Percentiles rank a stretch among this genome's conserved stretches.
Evolutionary conservation across 2,888 invertebrate genomes (phyloP).

Genomic region (Patella ulyssiponensis): DNA sequence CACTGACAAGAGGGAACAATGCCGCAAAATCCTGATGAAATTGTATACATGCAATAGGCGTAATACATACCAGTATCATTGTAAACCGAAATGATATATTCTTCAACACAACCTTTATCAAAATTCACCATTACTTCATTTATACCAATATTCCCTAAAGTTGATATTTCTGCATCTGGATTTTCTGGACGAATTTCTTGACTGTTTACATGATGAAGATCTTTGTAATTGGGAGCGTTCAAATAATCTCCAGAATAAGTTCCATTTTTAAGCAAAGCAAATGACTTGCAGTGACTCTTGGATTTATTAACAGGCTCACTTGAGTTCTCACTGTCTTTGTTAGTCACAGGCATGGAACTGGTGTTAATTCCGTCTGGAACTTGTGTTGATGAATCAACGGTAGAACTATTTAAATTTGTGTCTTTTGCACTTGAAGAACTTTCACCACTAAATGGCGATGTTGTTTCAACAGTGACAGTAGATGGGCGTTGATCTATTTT

Average conservation of each 20-base stretch:
- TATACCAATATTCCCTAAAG: background rate
- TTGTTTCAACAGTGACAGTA: background rate
- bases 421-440: too few species aligned
- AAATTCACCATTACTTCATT: slow-evolving; percentile 27
- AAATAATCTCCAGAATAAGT: slow-evolving; percentile 22
- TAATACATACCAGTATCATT: slow-evolving; percentile 23
- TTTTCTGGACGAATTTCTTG: slow-evolving; percentile 2
- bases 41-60: background rate
- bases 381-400: background rate
- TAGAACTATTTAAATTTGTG: background rate
- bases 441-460: background rate
- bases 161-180: background rate
- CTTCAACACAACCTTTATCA: slow-evolving; percentile 30
- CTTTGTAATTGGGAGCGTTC: background rate
- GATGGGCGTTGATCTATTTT: background rate
- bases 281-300: slow-evolving; percentile 19
- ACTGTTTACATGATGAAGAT: slow-evolving; percentile 8
- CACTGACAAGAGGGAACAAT: background rate
- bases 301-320: background rate
- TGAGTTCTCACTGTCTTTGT: background rate
- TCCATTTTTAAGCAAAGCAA: slow-evolving; percentile 28
- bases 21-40: too few species aligned
- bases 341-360: background rate
- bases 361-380: background rate
- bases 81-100: slow-evolving; percentile 27